These are phyloP conservation scores for Apodemia duryi DNA, from an alignment of 2,888 invertebrate species.

Conservation along the genomic window DNA sequence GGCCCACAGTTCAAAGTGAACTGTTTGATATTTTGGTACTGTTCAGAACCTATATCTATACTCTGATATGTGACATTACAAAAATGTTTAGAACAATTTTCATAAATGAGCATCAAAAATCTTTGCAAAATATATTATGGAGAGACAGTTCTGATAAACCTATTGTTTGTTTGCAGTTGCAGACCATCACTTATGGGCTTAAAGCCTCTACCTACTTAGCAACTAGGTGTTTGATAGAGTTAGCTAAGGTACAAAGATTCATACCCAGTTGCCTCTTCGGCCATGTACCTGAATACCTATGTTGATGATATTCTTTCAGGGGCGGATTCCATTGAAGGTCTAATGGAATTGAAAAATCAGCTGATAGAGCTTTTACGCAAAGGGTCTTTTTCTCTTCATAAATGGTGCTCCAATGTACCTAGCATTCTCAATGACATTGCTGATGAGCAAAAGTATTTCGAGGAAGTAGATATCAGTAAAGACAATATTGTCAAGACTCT, in stretches of 20 bases:
- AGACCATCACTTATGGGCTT: constrained; percentile 21
- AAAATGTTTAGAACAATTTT: not conserved
- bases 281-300: constrained; percentile 9
- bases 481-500: constrained; percentile 22
- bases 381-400: constrained; percentile 23
- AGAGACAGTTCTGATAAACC: constrained; percentile 1
- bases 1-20: constrained; percentile 23
- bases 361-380: constrained; percentile 15
- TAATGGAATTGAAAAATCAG: constrained; percentile 13
- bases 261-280: constrained; percentile 25
- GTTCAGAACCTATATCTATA: not conserved
- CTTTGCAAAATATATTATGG: constrained; percentile 7
- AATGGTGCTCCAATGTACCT: constrained; percentile 24
- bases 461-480: constrained; percentile 21
- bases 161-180: constrained; percentile 1
- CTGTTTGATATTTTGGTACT: constrained; percentile 19
- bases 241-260: constrained; percentile 18
- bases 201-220: constrained; percentile 24
- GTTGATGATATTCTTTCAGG: constrained; percentile 18
- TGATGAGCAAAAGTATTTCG: constrained; percentile 20
- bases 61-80: not conserved
- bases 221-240: constrained; percentile 23
- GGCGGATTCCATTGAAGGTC: not conserved
- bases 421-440: constrained; percentile 19
- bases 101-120: not conserved